These are phyloP conservation scores for Dasysyrphus tricinctus DNA, from an alignment of 2,888 invertebrate genomes.

Conservation along the genomic window DNA sequence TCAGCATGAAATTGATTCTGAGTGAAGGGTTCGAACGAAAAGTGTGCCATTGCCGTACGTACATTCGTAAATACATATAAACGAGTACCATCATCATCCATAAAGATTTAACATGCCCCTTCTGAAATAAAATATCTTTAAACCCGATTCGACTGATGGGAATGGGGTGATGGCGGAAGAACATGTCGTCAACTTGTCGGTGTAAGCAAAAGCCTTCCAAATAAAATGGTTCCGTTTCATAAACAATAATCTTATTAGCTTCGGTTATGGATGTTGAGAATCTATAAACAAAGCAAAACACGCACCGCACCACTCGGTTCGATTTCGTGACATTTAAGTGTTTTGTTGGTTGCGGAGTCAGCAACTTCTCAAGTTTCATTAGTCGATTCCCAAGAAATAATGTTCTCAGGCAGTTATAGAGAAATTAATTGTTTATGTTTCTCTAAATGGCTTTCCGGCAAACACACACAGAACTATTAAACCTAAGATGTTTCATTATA, in stretches of 20 bases:
- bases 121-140: constrained; percentile 41
- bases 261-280: constrained; percentile 14
- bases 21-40: constrained; percentile 53
- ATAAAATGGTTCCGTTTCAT: constrained; percentile 61
- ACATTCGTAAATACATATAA: not conserved
- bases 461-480: not conserved
- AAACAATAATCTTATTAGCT: constrained; percentile 50
- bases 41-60: constrained; percentile 10
- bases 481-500: not conserved
- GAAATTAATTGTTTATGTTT: constrained; percentile 18
- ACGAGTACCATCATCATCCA: constrained; percentile 29
- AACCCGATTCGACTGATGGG: not conserved
- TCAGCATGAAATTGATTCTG: constrained; percentile 71
- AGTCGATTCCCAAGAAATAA: constrained; percentile 1
- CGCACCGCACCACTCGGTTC: not conserved
- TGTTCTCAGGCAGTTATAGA: not conserved
- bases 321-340: constrained; percentile 16
- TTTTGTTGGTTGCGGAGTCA: not conserved
- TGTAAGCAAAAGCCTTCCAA: constrained; percentile 6
- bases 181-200: constrained; percentile 28
- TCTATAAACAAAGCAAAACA: constrained; percentile 19
- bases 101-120: constrained; percentile 58
- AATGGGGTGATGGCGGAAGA: not conserved
- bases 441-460: constrained; percentile 3
- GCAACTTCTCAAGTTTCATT: constrained; percentile 7